A percentile compares a stretch with the other conserved stretches of the same genome.
These are phyloP conservation scores for Thysanoteuthis rhombus DNA, from an alignment of 2,888 invertebrate genomes.

Conservation along the genomic window DNA sequence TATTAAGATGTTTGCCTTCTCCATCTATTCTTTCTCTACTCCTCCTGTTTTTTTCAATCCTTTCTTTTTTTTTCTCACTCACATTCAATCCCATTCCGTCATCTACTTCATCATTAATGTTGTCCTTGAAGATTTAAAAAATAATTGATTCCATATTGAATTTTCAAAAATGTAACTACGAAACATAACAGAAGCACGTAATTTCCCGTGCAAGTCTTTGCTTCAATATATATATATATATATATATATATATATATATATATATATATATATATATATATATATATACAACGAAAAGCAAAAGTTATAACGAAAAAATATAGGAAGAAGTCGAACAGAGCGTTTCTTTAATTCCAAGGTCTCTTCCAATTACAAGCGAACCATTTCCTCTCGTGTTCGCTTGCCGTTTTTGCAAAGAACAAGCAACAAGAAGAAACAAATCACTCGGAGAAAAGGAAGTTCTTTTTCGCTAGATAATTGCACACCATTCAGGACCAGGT, in stretches of 20 bases:
- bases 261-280: neutral
- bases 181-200: too few relatives aligned
- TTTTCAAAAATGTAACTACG: too few relatives aligned
- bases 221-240: neutral
- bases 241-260: neutral
- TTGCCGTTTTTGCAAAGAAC: neutral
- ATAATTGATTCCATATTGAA: too few relatives aligned
- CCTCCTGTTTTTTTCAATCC: neutral
- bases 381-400: neutral
- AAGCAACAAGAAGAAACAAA: neutral
- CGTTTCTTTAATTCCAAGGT: neutral
- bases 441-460: neutral
- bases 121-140: too few relatives aligned
- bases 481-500: neutral
- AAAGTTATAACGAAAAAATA: neutral
- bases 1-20: too few relatives aligned
- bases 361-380: neutral
- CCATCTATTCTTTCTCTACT: neutral
- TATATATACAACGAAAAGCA: neutral
- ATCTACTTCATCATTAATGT: too few relatives aligned
- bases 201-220: too few relatives aligned
- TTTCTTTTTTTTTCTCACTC: neutral
- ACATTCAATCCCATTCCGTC: too few relatives aligned
- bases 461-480: neutral
- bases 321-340: neutral